Evolutionary conservation across 1,140 invertebrate genomes (phyloP).

Genomic region (Drosophila chauvacae): DNA sequence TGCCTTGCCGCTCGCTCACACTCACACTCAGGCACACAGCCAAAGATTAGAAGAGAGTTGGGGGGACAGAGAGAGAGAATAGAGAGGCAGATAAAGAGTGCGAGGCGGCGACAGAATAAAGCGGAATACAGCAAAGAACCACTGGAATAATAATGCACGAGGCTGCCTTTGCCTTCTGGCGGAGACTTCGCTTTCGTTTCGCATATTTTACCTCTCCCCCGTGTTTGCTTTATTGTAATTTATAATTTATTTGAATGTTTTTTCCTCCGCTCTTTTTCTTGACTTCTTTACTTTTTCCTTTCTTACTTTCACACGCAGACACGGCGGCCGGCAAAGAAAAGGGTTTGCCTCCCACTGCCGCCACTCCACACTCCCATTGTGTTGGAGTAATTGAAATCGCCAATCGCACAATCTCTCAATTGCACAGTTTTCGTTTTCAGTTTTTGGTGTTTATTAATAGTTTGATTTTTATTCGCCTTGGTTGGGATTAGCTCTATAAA

Average conservation of each 20-base stretch:
- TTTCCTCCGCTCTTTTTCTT: conserved; percentile 15
- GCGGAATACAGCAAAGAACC: conserved; percentile 49
- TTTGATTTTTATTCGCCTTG: conserved; percentile 70
- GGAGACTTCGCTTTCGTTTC: conserved; percentile 76
- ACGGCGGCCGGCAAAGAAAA: conserved; percentile 26
- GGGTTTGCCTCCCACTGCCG: conserved; percentile 42
- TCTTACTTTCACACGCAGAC: conserved; percentile 68
- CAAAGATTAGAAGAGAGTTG: conserved; percentile 61
- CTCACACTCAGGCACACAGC: conserved; percentile 18
- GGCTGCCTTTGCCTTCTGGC: conserved; percentile 56
- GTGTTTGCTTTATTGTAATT: conserved; percentile 56
- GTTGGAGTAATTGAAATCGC: conserved; percentile 58
- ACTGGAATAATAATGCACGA: conserved; percentile 43
- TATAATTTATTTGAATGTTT: conserved; percentile 68
- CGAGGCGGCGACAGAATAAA: conserved; percentile 37
- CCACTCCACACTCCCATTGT: conserved; percentile 36
- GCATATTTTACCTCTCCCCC: conserved; percentile 65
- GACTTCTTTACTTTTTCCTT: conserved; percentile 33
- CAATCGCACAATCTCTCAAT: conserved; percentile 18
- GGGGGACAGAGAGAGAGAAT: conserved; percentile 8
- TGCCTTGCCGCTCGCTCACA: conserved; percentile 25
- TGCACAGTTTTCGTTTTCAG: conserved; percentile 35
- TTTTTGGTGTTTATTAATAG: conserved; percentile 63
- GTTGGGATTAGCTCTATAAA: conserved; percentile 69
- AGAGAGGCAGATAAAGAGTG: conserved; percentile 23